Evolutionary conservation across 2,113 vertebrate genomes (phyloP).

Genomic region (Phrynosoma platyrhinos): DNA sequence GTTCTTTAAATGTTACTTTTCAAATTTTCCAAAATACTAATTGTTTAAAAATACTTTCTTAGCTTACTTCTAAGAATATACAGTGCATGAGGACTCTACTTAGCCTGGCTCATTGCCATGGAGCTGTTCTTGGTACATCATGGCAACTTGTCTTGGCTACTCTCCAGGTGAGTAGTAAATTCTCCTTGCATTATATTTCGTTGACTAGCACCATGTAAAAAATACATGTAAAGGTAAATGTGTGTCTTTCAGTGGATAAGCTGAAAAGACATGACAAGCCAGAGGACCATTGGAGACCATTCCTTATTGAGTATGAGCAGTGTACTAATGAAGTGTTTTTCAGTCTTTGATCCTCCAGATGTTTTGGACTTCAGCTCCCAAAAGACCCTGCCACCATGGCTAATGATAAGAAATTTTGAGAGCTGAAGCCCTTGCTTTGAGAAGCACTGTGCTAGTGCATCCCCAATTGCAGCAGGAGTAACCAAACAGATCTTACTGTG

Average conservation of each 20-base stretch:
- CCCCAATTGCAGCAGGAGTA: too few species aligned
- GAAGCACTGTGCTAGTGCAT: too few species aligned
- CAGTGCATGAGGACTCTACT: conserved; percentile 98
- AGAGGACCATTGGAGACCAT: neutral
- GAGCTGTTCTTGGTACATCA: conserved; percentile 93
- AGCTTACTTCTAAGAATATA: conserved; percentile 99
- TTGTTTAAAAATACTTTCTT: conserved; percentile 36
- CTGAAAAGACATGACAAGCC: neutral
- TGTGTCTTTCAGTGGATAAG: neutral
- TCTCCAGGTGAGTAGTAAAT: conserved; percentile 86
- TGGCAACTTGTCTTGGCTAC: conserved; percentile 98
- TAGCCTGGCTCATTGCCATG: conserved; percentile 96
- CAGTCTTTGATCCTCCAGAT: too few species aligned
- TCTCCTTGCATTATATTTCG: conserved; percentile 22
- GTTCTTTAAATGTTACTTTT: neutral
- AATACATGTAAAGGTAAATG: neutral
- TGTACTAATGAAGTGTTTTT: neutral
- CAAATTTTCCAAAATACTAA: neutral
- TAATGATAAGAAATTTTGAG: too few species aligned
- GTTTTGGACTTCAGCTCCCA: too few species aligned
- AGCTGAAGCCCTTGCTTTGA: too few species aligned
- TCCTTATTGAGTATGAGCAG: neutral
- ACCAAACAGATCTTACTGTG: too few species aligned
- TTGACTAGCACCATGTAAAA: neutral
- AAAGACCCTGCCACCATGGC: too few species aligned